Conservation (phyloP, 2,888 invertebrate species). For the Ormyrus labotus region DNA sequence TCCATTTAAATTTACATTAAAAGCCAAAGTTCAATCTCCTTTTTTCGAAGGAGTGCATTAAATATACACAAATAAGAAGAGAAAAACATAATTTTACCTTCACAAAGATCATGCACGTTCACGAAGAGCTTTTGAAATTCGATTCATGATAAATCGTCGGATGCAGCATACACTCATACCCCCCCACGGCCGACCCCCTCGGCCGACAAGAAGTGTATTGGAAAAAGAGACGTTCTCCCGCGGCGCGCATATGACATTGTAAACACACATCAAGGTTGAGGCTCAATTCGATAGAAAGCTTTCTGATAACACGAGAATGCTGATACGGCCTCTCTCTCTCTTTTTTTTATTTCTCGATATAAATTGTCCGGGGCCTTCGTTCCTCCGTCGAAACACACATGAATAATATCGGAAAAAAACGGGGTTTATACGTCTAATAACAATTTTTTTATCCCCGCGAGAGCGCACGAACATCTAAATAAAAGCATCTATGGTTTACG, state of each 20-base stretch:
- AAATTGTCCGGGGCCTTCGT: neutral
- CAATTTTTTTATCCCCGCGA: no score
- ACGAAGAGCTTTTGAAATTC: slow-evolving; percentile 21
- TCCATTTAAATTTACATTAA: no score
- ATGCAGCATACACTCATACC: neutral
- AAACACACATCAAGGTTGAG: slow-evolving; percentile 19
- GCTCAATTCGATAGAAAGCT: slow-evolving; percentile 14
- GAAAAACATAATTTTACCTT: no score
- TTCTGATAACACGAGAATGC: neutral
- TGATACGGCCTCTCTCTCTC: slow-evolving; percentile 1
- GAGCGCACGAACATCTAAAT: no score
- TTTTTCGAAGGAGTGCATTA: no score
- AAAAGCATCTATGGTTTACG: no score
- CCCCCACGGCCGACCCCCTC: no score
- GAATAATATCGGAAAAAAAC: no score
- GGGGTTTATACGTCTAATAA: no score
- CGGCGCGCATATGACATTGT: neutral
- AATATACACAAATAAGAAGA: no score
- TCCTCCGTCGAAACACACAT: no score
- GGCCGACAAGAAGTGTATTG: slow-evolving; percentile 21
- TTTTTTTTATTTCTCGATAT: neutral
- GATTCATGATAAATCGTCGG: slow-evolving; percentile 40
- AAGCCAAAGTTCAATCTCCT: no score
- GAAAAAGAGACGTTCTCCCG: slow-evolving; percentile 37
- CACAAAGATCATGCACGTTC: neutral